phyloP scores from a whole-genome alignment of 2,113 vertebrate species.

The Mus spicilegus region DNA sequence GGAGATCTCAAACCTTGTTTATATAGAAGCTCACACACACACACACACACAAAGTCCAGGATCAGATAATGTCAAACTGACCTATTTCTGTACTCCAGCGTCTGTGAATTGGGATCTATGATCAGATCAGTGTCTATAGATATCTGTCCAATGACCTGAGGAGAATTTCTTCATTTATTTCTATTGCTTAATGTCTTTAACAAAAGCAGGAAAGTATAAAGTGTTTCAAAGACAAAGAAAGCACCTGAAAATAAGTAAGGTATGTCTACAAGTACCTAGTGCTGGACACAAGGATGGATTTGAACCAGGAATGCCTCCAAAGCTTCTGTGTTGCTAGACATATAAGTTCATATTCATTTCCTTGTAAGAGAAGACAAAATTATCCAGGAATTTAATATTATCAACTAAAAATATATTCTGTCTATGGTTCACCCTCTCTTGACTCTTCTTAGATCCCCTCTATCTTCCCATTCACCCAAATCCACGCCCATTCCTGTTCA shows the following conservation, averaged over 20 bases:
- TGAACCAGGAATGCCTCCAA: conserved; percentile 70
- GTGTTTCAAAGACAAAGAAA: neutral
- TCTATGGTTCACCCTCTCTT: neutral
- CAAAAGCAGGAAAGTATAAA: neutral
- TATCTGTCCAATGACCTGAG: conserved; percentile 48
- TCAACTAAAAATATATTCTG: neutral
- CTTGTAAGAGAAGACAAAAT: conserved; percentile 73
- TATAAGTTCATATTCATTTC: conserved; percentile 76
- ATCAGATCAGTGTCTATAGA: conserved; percentile 20
- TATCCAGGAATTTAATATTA: conserved; percentile 74
- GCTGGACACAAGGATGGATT: conserved; percentile 69
- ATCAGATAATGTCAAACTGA: conserved; percentile 46
- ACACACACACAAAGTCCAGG: neutral
- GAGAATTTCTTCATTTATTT: conserved; percentile 48
- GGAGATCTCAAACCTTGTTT: neutral
- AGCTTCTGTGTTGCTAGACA: conserved; percentile 61
- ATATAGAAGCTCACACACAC: neutral
- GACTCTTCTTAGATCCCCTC: neutral
- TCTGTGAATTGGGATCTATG: conserved; percentile 4
- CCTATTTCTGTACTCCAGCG: neutral
- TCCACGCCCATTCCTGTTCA: neutral
- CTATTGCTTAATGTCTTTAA: neutral
- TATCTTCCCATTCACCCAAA: too few species aligned
- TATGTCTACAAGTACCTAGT: conserved; percentile 22
- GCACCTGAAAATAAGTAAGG: conserved; percentile 70